Conservation (phyloP, 1,140 invertebrate genomes). For the Aphis gossypii region DNA sequence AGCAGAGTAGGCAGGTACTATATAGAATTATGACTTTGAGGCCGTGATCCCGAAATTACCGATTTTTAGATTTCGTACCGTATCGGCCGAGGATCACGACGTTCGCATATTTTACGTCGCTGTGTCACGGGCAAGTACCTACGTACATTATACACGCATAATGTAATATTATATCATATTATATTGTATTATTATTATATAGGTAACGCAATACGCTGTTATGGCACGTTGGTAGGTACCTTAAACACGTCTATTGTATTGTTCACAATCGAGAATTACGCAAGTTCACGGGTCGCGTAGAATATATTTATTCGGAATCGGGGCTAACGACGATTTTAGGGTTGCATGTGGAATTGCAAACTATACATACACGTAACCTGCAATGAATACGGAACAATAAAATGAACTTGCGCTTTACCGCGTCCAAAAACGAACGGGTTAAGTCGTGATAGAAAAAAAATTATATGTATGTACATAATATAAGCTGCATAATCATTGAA, state of each 20-base stretch:
- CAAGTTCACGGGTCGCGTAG: conserved; percentile 15
- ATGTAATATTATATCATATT: neutral
- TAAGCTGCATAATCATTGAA: neutral
- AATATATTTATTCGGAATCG: conserved; percentile 24
- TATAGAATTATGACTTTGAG: neutral
- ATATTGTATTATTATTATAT: neutral
- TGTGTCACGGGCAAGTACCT: neutral
- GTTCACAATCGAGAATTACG: conserved; percentile 35
- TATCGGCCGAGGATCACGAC: neutral
- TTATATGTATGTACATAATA: neutral
- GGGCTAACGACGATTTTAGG: conserved; percentile 12
- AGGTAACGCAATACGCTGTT: neutral
- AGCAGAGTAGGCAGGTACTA: neutral
- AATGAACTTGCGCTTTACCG: neutral
- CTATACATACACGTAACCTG: neutral
- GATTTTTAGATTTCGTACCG: conserved; percentile 8
- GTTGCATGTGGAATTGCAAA: conserved; percentile 13
- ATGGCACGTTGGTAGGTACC: neutral
- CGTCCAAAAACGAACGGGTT: neutral
- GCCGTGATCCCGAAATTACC: conserved; percentile 32
- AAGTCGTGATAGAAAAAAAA: neutral
- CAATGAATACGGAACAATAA: conserved; percentile 10
- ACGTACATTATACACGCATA: neutral
- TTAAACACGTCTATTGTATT: neutral
- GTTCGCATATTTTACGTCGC: neutral